Evolutionary conservation across 2,797 vertebrate species (phyloP), one percentile per base, ranked within the genome.

Genomic region (Sandelia bainsii): DNA sequence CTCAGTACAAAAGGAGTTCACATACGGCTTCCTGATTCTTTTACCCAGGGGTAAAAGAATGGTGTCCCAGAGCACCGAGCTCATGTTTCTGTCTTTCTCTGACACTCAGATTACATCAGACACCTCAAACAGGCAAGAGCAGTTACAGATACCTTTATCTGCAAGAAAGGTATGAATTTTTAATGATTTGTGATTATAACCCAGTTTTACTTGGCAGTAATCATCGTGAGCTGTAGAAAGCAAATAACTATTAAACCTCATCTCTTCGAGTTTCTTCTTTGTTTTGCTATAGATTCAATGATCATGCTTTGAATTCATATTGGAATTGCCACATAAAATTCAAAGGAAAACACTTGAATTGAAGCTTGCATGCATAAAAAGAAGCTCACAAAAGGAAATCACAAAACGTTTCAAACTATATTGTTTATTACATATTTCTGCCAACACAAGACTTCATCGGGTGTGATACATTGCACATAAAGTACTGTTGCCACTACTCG

Each of bases 391-490:
- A 32, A 40, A 45, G 0, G 8, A 68, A 66, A 22, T 22, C 29
- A 62, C 62, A 34, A 32, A 40, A 69, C 42, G 39, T 79, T 92
- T 93, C 50, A 92, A 92, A 90, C 84, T 90, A 85, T 86, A 89
- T 83, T 69, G 70, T 95, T 95, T 95, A 94, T 93, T 95, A 80
- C 61, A 86, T 71, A 68, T 87, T 82, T 92, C 84, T 87, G 89
- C 91, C 88, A 80, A 89, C 89, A 93, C 89, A 57, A 92, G 75
- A 93, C 82, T 79, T 91, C 73, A 56, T 93, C 84, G 85, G 80
- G 89, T 77, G 87, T 23, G 58, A 92, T 81, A 94, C 88, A 88
- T 87, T 89, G 85, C 89, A 93, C 86, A 86, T 59, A 89, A 27
- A 90, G 76, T 84, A 80, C 77, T 88, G 75, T 71, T 46, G 82